A percentile compares a stretch with the other conserved stretches of the same genome.
These are phyloP conservation scores for Sebastes variabilis DNA, from an alignment of 2,797 vertebrate genomes.

Conservation along the genomic window DNA sequence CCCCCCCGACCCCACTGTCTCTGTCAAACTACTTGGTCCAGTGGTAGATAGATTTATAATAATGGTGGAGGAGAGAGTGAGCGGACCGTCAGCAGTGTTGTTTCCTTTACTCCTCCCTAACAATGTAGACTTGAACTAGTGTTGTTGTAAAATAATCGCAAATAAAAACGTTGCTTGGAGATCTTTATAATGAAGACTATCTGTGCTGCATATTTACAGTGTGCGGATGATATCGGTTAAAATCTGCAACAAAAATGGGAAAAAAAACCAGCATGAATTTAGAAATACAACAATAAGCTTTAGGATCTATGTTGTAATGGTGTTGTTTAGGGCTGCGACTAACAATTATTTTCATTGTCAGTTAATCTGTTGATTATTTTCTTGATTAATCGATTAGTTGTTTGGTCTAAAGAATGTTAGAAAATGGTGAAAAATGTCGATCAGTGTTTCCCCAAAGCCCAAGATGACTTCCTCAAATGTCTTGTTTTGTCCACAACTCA, in stretches of 20 bases:
- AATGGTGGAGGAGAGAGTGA: slow-evolving; percentile 54
- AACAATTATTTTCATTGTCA: rapidly evolving
- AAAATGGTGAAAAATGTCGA: too few species aligned
- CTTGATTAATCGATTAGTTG: too few species aligned
- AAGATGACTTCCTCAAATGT: too few species aligned
- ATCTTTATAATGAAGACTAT: slow-evolving; percentile 59
- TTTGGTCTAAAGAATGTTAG: rapidly evolving
- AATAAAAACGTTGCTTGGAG: slow-evolving; percentile 82
- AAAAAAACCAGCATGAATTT: not conserved
- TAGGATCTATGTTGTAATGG: not conserved
- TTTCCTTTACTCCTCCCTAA: slow-evolving; percentile 61
- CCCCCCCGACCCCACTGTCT: slow-evolving; percentile 46
- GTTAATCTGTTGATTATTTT: too few species aligned
- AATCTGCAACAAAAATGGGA: not conserved
- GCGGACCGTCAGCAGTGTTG: slow-evolving; percentile 53
- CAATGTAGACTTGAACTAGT: slow-evolving; percentile 82
- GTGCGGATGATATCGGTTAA: not conserved
- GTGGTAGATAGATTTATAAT: slow-evolving; percentile 67
- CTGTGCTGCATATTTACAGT: slow-evolving; percentile 17
- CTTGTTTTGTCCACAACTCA: too few species aligned
- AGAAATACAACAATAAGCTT: not conserved
- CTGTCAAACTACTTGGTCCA: slow-evolving; percentile 70
- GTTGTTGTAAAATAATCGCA: slow-evolving; percentile 81
- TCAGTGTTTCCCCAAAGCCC: too few species aligned
- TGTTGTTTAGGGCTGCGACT: too few species aligned